Percentiles rank a stretch among this genome's conserved stretches.
Conservation (phyloP, 2,797 vertebrate genomes). For the Dendrocincla tyrannina region DNA sequence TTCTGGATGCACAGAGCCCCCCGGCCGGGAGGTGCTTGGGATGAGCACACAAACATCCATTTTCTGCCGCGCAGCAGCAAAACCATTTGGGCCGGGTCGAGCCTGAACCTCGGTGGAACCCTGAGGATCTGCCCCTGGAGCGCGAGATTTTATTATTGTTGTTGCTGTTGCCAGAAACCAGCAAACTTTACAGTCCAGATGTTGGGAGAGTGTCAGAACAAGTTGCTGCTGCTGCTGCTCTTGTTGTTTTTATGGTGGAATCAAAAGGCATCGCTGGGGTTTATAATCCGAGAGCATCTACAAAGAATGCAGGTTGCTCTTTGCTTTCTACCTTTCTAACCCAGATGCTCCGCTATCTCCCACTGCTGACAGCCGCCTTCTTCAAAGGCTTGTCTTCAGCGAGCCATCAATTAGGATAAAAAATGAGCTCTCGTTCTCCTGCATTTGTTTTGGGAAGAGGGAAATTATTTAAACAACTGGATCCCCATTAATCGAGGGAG, state of each 20-base stretch:
- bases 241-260: background rate
- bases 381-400: conserved; percentile 13
- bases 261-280: background rate
- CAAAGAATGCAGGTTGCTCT: conserved; percentile 6
- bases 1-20: background rate
- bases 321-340: background rate
- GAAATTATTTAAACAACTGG: conserved; percentile 49
- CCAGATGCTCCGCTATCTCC: conserved; percentile 31
- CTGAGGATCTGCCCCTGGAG: background rate
- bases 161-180: background rate
- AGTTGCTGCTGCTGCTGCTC: background rate
- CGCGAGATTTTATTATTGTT: background rate
- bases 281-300: background rate
- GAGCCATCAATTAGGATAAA: conserved; percentile 27
- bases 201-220: background rate
- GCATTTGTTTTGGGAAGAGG: conserved; percentile 45
- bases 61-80: background rate
- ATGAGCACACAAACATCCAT: background rate
- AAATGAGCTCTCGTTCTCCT: background rate
- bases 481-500: background rate
- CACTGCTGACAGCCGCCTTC: background rate
- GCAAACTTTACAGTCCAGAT: conserved; percentile 39
- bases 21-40: background rate
- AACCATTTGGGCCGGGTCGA: background rate
- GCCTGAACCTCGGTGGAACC: background rate